A percentile compares a stretch with the other conserved stretches of the same genome.
Evolutionary conservation across 1,140 invertebrate species (phyloP).

Genomic region (Bicyclus anynana): DNA sequence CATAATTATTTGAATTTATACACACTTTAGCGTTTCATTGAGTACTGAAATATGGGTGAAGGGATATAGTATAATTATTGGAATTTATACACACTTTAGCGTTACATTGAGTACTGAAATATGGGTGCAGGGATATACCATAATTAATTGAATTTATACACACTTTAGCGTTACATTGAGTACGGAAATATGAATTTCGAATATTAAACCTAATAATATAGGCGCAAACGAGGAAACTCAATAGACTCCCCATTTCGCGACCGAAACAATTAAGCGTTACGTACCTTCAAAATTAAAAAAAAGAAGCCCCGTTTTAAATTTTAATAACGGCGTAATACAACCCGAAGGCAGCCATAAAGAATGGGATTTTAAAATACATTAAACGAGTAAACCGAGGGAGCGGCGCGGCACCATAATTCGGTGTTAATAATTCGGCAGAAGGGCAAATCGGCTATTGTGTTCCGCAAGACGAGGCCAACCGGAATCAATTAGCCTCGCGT

Average conservation of each 20-base stretch:
- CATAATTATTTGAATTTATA: no score
- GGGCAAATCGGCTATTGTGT: slow-evolving; percentile 33
- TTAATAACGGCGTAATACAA: slow-evolving; percentile 21
- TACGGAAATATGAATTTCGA: no score
- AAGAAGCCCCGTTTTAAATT: slow-evolving; percentile 6
- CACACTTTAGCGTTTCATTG: no score
- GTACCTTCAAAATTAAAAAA: slow-evolving; percentile 10
- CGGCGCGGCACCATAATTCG: slow-evolving; percentile 40
- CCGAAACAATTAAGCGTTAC: not conserved
- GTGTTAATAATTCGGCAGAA: slow-evolving; percentile 54
- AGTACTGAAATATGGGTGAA: no score
- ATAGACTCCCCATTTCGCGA: not conserved
- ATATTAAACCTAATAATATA: no score
- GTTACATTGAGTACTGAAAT: no score
- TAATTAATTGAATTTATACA: no score
- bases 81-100: no score
- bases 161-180: no score
- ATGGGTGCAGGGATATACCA: no score
- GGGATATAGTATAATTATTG: no score
- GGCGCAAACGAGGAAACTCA: not conserved
- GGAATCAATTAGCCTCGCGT: slow-evolving; percentile 49
- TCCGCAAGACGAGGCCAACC: slow-evolving; percentile 23
- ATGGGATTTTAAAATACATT: slow-evolving; percentile 49
- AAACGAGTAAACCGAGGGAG: slow-evolving; percentile 40
- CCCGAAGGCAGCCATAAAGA: slow-evolving; percentile 21